These are phyloP conservation scores for Lasioglossum marginatum DNA, from an alignment of 2,888 invertebrate genomes.

Conservation along the genomic window DNA sequence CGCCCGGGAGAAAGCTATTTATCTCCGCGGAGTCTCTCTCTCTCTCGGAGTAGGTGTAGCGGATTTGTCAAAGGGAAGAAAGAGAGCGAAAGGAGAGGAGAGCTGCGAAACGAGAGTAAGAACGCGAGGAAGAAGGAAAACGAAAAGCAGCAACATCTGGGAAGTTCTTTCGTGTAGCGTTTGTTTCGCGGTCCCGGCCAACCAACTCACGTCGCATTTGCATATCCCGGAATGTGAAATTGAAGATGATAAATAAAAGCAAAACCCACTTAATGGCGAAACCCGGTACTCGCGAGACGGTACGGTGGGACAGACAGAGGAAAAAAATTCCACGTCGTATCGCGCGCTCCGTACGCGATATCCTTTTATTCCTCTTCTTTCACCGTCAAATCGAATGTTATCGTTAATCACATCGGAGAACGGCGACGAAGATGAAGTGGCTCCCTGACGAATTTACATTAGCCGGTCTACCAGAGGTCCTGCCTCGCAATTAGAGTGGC, in stretches of 20 bases:
- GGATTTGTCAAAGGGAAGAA: slow-evolving; percentile 7
- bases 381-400: slow-evolving; percentile 54
- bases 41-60: slow-evolving; percentile 29
- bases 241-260: slow-evolving; percentile 59
- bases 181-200: slow-evolving; percentile 14
- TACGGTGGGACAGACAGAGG: slow-evolving; percentile 2
- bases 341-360: slow-evolving; percentile 32
- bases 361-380: slow-evolving; percentile 15
- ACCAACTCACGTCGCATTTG: slow-evolving; percentile 45
- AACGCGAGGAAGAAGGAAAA: background rate
- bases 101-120: background rate
- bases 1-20: slow-evolving; percentile 45
- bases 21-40: slow-evolving; percentile 18
- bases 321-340: slow-evolving; percentile 53
- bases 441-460: slow-evolving; percentile 55
- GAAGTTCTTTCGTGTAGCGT: slow-evolving; percentile 43
- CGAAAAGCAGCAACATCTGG: background rate
- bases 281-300: slow-evolving; percentile 30
- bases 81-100: background rate
- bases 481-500: slow-evolving; percentile 36
- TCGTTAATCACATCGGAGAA: slow-evolving; percentile 61
- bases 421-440: slow-evolving; percentile 52
- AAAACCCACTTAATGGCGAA: slow-evolving; percentile 58
- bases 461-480: slow-evolving; percentile 10
- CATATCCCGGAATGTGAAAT: slow-evolving; percentile 60